These are phyloP conservation scores for Apogon talboti DNA, from an alignment of 2,797 vertebrate species.

Conservation along the genomic window DNA sequence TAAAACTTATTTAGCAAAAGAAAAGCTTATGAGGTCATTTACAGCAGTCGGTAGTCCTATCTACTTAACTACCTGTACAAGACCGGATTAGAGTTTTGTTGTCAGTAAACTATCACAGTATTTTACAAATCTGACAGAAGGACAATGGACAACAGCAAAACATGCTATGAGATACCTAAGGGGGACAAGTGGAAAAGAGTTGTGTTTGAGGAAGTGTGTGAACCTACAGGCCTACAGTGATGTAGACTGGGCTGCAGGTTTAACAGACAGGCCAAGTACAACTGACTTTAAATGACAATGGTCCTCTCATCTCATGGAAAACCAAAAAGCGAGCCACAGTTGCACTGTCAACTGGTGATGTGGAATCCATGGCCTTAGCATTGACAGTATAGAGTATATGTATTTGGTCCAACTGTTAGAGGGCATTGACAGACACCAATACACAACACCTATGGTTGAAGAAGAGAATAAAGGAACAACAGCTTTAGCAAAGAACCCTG, in stretches of 20 bases:
- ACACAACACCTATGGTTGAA: constrained; percentile 21
- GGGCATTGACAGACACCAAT: constrained; percentile 14
- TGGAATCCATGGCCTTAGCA: constrained; percentile 33
- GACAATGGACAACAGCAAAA: no score
- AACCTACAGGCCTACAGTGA: constrained; percentile 17
- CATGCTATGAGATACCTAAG: no score
- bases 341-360: constrained; percentile 29
- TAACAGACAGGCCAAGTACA: constrained; percentile 19
- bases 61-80: no score
- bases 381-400: constrained; percentile 13
- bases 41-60: no score
- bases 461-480: constrained; percentile 35
- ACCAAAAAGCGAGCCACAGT: constrained; percentile 31
- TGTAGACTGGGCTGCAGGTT: constrained; percentile 38
- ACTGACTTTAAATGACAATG: constrained; percentile 15
- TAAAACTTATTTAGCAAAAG: no score
- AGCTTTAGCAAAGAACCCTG: constrained; percentile 35
- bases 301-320: constrained; percentile 32
- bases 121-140: no score
- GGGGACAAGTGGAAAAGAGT: not conserved
- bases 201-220: constrained; percentile 32
- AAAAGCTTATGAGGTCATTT: no score
- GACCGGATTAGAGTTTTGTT: no score
- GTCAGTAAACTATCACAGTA: no score
- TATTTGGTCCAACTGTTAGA: constrained; percentile 22